Conservation (phyloP, 2,797 vertebrate genomes). For the Rhynchotus rufescens region DNA sequence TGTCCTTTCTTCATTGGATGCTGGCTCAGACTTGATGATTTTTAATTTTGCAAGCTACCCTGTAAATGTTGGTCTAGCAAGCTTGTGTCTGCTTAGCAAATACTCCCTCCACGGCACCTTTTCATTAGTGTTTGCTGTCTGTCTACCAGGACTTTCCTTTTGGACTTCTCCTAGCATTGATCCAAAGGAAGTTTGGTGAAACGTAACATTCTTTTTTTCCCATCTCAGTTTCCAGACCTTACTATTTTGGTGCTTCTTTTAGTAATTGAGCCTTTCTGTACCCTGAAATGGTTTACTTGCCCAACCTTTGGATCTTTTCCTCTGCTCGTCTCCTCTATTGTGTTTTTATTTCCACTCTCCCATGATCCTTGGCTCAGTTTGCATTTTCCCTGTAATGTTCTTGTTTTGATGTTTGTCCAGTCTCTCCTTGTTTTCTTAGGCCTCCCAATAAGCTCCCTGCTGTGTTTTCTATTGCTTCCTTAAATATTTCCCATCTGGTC, state of each 20-base stretch:
- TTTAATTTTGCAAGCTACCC: not conserved
- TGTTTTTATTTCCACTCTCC: constrained; percentile 50
- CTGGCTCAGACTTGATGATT: not conserved
- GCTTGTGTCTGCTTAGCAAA: not conserved
- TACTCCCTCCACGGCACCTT: not conserved
- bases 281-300: not conserved
- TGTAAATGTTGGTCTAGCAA: not conserved
- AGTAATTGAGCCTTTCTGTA: not conserved
- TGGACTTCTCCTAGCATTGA: not conserved
- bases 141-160: not conserved
- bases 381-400: constrained; percentile 30
- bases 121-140: not conserved
- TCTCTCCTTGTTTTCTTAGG: constrained; percentile 63
- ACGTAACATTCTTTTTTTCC: not conserved
- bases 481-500: constrained; percentile 68
- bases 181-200: not conserved
- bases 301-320: constrained; percentile 14
- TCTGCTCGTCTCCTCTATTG: constrained; percentile 25
- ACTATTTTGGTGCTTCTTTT: constrained; percentile 3
- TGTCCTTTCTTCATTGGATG: not conserved
- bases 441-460: constrained; percentile 55
- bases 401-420: constrained; percentile 72
- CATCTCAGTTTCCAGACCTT: not conserved
- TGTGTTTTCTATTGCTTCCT: constrained; percentile 58
- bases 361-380: constrained; percentile 50